phyloP scores from a whole-genome alignment of 2,113 vertebrate genomes.

The Chlamydotis undulata region DNA sequence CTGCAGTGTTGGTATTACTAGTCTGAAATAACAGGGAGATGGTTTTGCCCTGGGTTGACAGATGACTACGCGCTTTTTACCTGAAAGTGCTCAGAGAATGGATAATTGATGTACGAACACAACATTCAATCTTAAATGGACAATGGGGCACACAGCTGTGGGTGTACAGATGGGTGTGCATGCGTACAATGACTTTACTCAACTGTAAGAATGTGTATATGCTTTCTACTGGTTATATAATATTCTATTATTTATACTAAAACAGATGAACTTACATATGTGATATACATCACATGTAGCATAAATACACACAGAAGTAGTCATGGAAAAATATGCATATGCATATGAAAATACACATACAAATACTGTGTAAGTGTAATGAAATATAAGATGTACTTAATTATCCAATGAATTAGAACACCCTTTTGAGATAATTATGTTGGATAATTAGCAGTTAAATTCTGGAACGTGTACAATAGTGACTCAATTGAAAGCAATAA shows the following conservation, averaged over 20 bases:
- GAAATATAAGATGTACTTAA: background rate
- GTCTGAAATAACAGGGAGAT: background rate
- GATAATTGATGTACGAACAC: background rate
- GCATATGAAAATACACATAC: background rate
- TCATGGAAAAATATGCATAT: background rate
- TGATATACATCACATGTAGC: background rate
- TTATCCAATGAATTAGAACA: background rate
- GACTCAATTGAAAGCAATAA: conserved; percentile 13
- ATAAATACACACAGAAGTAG: background rate
- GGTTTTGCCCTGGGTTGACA: background rate
- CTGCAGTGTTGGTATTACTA: background rate
- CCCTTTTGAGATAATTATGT: conserved; percentile 9
- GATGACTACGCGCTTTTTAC: background rate
- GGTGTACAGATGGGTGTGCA: background rate
- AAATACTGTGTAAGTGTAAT: background rate
- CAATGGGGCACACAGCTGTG: background rate
- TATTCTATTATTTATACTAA: background rate
- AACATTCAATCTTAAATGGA: background rate
- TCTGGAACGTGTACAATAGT: background rate
- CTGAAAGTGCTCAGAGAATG: background rate
- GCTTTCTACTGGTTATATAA: background rate
- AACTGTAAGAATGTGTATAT: background rate
- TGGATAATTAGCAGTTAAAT: conserved; percentile 39
- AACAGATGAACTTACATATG: background rate
- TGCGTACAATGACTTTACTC: background rate